These are phyloP conservation scores for Bothrops alternatus DNA, from an alignment of 2,797 vertebrate species.

Conservation along the genomic window DNA sequence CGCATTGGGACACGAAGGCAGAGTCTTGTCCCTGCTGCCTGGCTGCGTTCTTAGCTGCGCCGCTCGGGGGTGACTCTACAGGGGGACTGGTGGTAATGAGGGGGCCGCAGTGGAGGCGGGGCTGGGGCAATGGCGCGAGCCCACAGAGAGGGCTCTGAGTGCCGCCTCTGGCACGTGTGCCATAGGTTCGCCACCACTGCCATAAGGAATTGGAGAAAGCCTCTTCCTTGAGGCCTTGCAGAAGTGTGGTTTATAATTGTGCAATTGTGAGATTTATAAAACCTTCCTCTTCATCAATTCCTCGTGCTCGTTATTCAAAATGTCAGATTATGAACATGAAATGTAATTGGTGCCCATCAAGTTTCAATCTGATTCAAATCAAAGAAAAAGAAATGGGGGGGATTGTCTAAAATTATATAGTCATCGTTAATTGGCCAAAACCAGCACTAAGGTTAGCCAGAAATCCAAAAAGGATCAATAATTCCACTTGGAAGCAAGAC, in stretches of 20 bases:
- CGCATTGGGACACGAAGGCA: too few relatives aligned
- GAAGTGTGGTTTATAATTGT: neutral
- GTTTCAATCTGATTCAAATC: neutral
- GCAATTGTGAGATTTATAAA: neutral
- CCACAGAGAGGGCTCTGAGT: too few relatives aligned
- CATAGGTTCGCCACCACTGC: too few relatives aligned
- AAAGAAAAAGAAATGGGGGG: neutral
- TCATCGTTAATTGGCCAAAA: neutral
- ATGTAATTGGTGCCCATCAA: neutral
- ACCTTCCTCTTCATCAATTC: neutral
- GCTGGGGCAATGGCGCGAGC: too few relatives aligned
- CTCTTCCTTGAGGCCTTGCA: neutral
- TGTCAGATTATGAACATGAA: neutral
- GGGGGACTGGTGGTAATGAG: too few relatives aligned
- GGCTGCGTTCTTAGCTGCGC: too few relatives aligned
- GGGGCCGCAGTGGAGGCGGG: too few relatives aligned
- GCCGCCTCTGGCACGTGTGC: too few relatives aligned
- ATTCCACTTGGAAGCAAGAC: neutral
- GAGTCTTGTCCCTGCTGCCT: too few relatives aligned
- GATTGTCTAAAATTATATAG: neutral
- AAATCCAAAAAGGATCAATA: neutral
- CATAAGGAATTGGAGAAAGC: neutral
- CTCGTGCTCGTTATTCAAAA: neutral
- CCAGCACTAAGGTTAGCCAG: neutral
- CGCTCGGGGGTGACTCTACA: too few relatives aligned